Evolutionary conservation across 1,140 invertebrate genomes (phyloP), one percentile per base, ranked within the genome.

Genomic region (Rhyacophila brunnea): DNA sequence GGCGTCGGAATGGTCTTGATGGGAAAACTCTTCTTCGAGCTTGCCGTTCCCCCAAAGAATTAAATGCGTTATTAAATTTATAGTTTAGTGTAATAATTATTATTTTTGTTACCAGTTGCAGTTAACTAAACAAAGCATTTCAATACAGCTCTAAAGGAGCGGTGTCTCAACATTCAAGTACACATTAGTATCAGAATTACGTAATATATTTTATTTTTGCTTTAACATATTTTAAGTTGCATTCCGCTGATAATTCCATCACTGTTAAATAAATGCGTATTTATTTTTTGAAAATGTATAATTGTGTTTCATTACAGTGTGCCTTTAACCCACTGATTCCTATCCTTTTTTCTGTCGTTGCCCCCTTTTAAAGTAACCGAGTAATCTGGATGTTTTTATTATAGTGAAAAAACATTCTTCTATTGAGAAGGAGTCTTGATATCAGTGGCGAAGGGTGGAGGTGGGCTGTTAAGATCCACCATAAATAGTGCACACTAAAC

Each of bases 1-100:
- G 51, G 65, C 6, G 6, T 76, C 43, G 83, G 81, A 1, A 1
- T 80, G 9, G 63, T 68, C 14, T 71, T 75, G 63, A 64, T 59
- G 4, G 40, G 71, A 10, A 36, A 59, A 32, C 50, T 68, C 9
- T 58, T 78, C 36, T 80, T 76, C 60, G 70, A 78, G 6, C 59
- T 74, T 38, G 70, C 72, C 10, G 75, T 74, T 52, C 76, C 78
- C 14, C 58, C 66, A 45, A 68, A 67, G 17, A 28, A 28, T 28
- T 28, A 28, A 28, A 28, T 28, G 9, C 23, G 23, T 28, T 28
- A 9, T 11, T 75, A 71, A 71, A 74, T 51, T 17, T 38, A 18
- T 10, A 43, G 56, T 7, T 35, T 48, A 38, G 49, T 32, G 56
- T 68, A 34, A 52, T 57, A 58, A 48, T 42, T 42, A 60, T 45